Evolutionary conservation across 30 jellyfish, hydroid and myxozoan genomes (phyloP).

Genomic region (Calvadosia cruxmelitensis): DNA sequence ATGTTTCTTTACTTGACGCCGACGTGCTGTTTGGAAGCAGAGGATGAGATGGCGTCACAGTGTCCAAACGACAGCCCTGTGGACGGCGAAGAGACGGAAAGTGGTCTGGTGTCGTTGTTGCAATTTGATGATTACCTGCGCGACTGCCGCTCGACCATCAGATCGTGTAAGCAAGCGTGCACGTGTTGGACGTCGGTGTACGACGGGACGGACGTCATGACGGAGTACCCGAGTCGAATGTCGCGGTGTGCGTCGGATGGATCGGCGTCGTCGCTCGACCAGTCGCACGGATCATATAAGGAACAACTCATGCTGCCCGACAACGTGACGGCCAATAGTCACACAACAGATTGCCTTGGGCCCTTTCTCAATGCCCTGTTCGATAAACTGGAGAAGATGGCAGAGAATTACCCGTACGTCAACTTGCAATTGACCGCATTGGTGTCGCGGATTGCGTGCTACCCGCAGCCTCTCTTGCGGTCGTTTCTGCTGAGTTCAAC

Average conservation of each 20-base stretch:
- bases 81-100: slow-evolving; percentile 3
- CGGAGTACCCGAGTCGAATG: slow-evolving; percentile 50
- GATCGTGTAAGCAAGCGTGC: slow-evolving; percentile 71
- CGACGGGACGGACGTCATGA: slow-evolving; percentile 95
- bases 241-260: slow-evolving; percentile 26
- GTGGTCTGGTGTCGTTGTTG: neutral
- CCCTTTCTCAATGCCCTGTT: slow-evolving; percentile 71
- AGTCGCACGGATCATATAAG: slow-evolving; percentile 13
- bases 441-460: slow-evolving; percentile 80
- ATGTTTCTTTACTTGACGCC: slow-evolving; percentile 91
- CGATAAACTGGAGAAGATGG: slow-evolving; percentile 57
- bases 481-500: slow-evolving; percentile 77
- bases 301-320: slow-evolving; percentile 8
- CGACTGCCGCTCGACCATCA: slow-evolving; percentile 38
- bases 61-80: neutral
- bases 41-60: slow-evolving; percentile 1
- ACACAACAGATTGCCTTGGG: slow-evolving; percentile 56
- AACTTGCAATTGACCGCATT: slow-evolving; percentile 65
- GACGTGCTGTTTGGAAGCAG: slow-evolving; percentile 53
- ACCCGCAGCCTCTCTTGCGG: slow-evolving; percentile 91
- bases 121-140: slow-evolving; percentile 46
- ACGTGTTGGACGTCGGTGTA: slow-evolving; percentile 88
- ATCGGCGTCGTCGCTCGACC: slow-evolving; percentile 24
- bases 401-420: slow-evolving; percentile 50
- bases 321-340: neutral